These are phyloP conservation scores for Centropus bengalensis DNA, from an alignment of 2,113 vertebrate genomes.

Conservation along the genomic window DNA sequence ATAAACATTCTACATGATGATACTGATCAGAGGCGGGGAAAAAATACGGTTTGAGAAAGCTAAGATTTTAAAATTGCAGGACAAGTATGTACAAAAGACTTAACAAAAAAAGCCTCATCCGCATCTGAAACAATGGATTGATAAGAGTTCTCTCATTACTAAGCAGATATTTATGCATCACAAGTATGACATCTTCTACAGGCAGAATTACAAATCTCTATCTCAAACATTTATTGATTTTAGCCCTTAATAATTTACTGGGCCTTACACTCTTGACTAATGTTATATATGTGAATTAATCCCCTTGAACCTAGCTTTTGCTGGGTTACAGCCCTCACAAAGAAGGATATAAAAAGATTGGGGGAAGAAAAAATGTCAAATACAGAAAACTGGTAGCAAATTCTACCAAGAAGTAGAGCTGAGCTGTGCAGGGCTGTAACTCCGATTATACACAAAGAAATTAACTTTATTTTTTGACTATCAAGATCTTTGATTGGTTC, in stretches of 20 bases:
- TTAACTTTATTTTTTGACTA: background rate
- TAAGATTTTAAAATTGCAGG: background rate
- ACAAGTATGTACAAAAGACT: background rate
- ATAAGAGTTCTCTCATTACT: background rate
- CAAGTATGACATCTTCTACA: background rate
- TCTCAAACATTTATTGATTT: background rate
- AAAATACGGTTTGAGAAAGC: background rate
- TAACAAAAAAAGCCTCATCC: accelerated
- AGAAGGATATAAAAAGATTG: background rate
- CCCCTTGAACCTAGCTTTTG: background rate
- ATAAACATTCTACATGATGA: background rate
- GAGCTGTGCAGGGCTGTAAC: background rate
- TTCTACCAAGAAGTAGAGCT: background rate
- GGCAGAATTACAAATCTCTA: background rate
- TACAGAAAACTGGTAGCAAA: accelerated
- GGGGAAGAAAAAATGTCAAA: background rate
- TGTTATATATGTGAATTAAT: background rate
- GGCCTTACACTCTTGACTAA: background rate
- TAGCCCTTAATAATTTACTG: background rate
- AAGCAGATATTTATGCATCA: background rate
- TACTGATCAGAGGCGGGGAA: background rate
- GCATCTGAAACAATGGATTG: background rate
- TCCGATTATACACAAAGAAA: background rate
- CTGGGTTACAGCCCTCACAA: accelerated
- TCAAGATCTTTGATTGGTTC: background rate